Conservation (phyloP, 2,888 invertebrate genomes). For the Leptinotarsa rubiginosa region DNA sequence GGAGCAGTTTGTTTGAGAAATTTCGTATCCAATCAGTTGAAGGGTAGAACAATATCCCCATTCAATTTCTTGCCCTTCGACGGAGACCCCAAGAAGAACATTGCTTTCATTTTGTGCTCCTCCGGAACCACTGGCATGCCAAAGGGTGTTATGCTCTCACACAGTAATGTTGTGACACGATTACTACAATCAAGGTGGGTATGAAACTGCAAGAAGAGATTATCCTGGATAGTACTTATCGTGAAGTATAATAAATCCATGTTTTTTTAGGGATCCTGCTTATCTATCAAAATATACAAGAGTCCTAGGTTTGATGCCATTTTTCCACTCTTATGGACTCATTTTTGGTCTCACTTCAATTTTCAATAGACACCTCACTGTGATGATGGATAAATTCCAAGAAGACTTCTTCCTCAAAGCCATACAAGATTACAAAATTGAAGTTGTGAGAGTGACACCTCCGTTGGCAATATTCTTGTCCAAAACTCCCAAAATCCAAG, state of each 20-base stretch:
- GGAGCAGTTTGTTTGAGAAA: conserved; percentile 32
- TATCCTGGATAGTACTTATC: too few species aligned
- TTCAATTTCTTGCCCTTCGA: conserved; percentile 41
- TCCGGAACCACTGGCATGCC: conserved; percentile 79
- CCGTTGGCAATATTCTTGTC: conserved; percentile 85
- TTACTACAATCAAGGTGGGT: conserved; percentile 39
- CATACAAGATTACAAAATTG: conserved; percentile 77
- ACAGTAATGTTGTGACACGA: conserved; percentile 65
- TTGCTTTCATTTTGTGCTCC: conserved; percentile 69
- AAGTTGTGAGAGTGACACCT: conserved; percentile 79
- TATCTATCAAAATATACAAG: conserved; percentile 36
- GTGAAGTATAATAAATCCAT: too few species aligned
- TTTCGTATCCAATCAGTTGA: conserved; percentile 30
- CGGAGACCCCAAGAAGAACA: conserved; percentile 48
- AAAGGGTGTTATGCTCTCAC: conserved; percentile 75
- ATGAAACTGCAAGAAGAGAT: too few species aligned
- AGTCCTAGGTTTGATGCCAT: conserved; percentile 53
- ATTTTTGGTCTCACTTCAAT: conserved; percentile 48
- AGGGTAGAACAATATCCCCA: conserved; percentile 29
- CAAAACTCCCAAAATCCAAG: conserved; percentile 81
- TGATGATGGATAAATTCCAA: conserved; percentile 54
- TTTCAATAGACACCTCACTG: conserved; percentile 44
- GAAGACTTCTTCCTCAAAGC: conserved; percentile 74
- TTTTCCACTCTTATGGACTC: conserved; percentile 56
- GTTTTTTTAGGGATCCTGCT: conserved; percentile 42